phyloP scores from a whole-genome alignment of 1,140 invertebrate species.

The Centruroides sculpturatus region DNA sequence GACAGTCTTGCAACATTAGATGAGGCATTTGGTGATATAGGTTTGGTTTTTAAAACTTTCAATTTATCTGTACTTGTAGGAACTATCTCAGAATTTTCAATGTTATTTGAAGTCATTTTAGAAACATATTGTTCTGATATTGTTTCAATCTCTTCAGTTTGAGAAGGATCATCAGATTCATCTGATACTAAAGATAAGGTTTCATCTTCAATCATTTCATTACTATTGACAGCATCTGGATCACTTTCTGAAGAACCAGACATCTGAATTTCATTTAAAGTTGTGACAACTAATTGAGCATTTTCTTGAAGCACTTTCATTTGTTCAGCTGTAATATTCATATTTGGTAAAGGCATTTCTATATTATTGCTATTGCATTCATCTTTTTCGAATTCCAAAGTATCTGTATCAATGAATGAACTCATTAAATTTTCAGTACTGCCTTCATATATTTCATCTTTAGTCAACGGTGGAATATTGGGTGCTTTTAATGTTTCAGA shows the following conservation, averaged over 20 bases:
- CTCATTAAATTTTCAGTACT: conserved; percentile 11
- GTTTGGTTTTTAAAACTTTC: no score
- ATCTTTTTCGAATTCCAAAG: background rate
- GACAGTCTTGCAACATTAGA: no score
- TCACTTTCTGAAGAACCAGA: conserved; percentile 3
- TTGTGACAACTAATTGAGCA: conserved; percentile 39
- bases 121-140: no score
- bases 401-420: conserved; percentile 1
- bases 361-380: background rate
- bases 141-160: background rate
- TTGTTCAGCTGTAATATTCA: conserved; percentile 27
- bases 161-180: conserved; percentile 36
- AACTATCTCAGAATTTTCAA: no score
- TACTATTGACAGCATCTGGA: conserved; percentile 15
- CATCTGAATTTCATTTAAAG: conserved; percentile 31
- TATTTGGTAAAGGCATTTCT: background rate
- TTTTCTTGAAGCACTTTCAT: conserved; percentile 32
- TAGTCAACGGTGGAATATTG: background rate
- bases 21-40: no score
- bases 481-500: conserved; percentile 7
- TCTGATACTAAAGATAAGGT: conserved; percentile 52
- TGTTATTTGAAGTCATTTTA: no score
- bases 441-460: conserved; percentile 3
- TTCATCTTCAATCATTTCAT: conserved; percentile 41
- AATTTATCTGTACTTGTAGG: no score